Evolutionary conservation across 2,113 vertebrate genomes (phyloP).

Genomic region (Cavia porcellus): DNA sequence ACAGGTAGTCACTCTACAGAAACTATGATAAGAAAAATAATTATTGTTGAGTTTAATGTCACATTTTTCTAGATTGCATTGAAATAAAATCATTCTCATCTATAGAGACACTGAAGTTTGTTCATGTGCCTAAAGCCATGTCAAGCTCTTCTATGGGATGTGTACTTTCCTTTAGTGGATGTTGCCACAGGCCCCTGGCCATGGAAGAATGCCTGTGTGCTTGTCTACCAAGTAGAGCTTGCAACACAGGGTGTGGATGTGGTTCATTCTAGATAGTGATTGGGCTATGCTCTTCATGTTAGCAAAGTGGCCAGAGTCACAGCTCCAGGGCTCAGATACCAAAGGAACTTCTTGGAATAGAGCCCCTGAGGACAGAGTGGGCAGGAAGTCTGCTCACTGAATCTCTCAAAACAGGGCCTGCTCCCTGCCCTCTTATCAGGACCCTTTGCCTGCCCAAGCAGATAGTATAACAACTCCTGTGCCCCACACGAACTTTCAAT

Average conservation of each 20-base stretch:
- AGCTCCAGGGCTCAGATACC: neutral
- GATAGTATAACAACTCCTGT: neutral
- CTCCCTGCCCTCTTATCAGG: neutral
- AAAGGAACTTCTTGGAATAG: neutral
- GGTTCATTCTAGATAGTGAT: neutral
- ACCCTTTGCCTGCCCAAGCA: neutral
- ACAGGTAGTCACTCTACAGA: neutral
- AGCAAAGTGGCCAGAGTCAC: neutral
- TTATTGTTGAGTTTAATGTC: neutral
- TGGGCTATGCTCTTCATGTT: neutral
- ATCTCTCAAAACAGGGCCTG: neutral
- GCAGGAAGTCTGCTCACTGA: neutral
- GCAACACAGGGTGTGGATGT: rapidly evolving
- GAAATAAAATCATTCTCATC: neutral
- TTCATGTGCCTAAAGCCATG: neutral
- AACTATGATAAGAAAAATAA: neutral
- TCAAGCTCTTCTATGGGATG: neutral
- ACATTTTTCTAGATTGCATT: neutral
- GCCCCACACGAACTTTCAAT: neutral
- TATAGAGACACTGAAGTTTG: neutral
- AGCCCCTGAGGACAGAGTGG: neutral
- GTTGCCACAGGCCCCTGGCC: neutral
- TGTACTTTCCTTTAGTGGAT: neutral
- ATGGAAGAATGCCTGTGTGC: neutral
- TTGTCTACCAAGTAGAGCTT: neutral